phyloP scores from a whole-genome alignment of 2,113 vertebrate genomes.

The Serinus canaria region DNA sequence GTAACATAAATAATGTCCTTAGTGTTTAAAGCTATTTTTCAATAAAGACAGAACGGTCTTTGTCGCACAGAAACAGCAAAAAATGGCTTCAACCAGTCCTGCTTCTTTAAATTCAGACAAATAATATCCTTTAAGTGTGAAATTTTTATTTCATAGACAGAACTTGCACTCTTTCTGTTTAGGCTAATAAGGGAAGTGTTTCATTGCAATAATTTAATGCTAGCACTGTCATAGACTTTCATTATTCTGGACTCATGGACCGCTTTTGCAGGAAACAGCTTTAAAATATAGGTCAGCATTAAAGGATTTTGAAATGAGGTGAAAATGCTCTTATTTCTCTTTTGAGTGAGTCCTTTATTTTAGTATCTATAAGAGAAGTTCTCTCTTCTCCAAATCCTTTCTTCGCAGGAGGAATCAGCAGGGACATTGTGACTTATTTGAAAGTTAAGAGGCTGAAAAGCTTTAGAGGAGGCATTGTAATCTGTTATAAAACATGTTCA shows the following conservation, averaged over 20 bases:
- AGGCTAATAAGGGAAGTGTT: not conserved
- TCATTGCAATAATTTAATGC: not conserved
- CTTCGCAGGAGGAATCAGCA: not conserved
- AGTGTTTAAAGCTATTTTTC: not conserved
- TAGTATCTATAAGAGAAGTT: not conserved
- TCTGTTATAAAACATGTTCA: constrained; percentile 2
- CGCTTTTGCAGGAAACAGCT: not conserved
- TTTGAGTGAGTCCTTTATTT: constrained; percentile 8
- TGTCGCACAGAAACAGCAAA: not conserved
- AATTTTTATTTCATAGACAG: not conserved
- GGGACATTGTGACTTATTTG: not conserved
- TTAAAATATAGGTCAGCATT: constrained; percentile 22
- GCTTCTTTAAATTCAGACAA: not conserved
- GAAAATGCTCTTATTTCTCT: not conserved
- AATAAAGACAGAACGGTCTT: not conserved
- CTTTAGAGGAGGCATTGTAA: constrained; percentile 26
- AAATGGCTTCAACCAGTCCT: not conserved
- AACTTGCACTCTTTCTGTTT: not conserved
- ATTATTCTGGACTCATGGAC: not conserved
- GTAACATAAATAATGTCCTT: not conserved
- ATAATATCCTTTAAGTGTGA: not conserved
- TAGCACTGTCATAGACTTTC: not conserved
- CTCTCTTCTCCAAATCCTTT: constrained; percentile 38
- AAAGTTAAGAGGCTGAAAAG: constrained; percentile 33
- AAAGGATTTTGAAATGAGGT: constrained; percentile 25